These are phyloP conservation scores for Empis livida DNA, from an alignment of 2,888 invertebrate genomes.

Conservation along the genomic window DNA sequence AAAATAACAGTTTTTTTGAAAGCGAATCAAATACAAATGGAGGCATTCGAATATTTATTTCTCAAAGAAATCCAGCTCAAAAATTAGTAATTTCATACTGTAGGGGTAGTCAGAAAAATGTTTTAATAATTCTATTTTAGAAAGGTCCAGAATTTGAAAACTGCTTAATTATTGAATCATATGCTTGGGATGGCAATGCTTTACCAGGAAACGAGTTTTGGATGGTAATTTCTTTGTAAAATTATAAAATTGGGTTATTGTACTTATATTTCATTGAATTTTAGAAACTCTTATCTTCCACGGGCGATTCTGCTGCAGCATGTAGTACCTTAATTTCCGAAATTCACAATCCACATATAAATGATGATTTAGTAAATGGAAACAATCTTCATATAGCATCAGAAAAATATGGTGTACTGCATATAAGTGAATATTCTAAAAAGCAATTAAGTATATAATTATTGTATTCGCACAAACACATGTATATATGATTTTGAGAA, in stretches of 20 bases:
- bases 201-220: conserved; percentile 64
- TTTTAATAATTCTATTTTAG: not conserved
- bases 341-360: conserved; percentile 43
- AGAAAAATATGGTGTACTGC: conserved; percentile 24
- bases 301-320: conserved; percentile 45
- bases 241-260: not conserved
- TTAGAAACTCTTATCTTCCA: conserved; percentile 20
- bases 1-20: conserved; percentile 33
- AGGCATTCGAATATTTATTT: conserved; percentile 41
- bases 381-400: conserved; percentile 41
- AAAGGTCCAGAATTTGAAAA: conserved; percentile 28
- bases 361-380: conserved; percentile 37
- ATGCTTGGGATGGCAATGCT: conserved; percentile 61
- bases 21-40: conserved; percentile 24
- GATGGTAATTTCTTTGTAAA: conserved; percentile 35
- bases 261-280: not conserved
- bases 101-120: not conserved
- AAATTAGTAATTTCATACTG: conserved; percentile 32
- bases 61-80: conserved; percentile 43
- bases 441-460: too few relatives aligned
- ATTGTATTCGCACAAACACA: too few relatives aligned
- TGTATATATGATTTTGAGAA: too few relatives aligned
- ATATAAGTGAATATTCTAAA: conserved; percentile 24
- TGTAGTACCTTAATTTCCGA: conserved; percentile 45
- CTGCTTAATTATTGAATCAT: conserved; percentile 48